Evolutionary conservation across 2,113 vertebrate genomes (phyloP).

Genomic region (Tor tambroides): DNA sequence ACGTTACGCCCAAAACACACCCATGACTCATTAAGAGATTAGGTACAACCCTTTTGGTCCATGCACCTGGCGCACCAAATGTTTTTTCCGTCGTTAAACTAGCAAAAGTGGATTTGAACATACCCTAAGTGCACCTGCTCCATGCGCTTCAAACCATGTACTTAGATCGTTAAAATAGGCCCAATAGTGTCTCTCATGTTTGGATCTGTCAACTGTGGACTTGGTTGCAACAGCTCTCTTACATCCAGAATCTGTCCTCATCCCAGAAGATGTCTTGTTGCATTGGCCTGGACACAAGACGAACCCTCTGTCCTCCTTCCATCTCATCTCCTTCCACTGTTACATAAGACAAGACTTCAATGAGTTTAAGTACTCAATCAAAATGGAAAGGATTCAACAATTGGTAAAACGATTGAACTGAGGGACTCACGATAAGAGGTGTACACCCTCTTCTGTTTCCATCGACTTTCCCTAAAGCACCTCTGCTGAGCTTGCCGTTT

Average conservation of each 20-base stretch:
- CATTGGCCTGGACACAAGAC: constrained; percentile 67
- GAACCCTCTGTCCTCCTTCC: constrained; percentile 44
- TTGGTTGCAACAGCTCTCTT: constrained; percentile 53
- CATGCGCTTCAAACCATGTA: too few species aligned
- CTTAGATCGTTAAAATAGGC: too few species aligned
- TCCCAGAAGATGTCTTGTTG: constrained; percentile 75
- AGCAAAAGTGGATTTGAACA: too few species aligned
- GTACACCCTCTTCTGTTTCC: constrained; percentile 52
- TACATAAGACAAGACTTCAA: constrained; percentile 24
- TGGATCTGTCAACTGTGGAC: constrained; percentile 29
- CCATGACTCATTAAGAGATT: too few species aligned
- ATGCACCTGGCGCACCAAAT: too few species aligned
- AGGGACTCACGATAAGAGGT: constrained; percentile 50
- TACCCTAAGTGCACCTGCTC: too few species aligned
- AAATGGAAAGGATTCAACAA: background rate
- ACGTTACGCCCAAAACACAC: too few species aligned
- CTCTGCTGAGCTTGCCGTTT: constrained; percentile 56
- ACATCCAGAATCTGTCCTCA: constrained; percentile 70
- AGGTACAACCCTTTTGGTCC: too few species aligned
- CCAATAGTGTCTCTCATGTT: background rate
- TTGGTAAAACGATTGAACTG: background rate
- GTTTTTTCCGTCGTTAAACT: too few species aligned
- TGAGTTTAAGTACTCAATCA: background rate
- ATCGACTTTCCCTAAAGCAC: constrained; percentile 55
- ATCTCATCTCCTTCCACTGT: constrained; percentile 23